A percentile compares a stretch with the other conserved stretches of the same genome.
These are phyloP conservation scores for Triops cancriformis DNA, from an alignment of 1,140 invertebrate genomes.

Conservation along the genomic window DNA sequence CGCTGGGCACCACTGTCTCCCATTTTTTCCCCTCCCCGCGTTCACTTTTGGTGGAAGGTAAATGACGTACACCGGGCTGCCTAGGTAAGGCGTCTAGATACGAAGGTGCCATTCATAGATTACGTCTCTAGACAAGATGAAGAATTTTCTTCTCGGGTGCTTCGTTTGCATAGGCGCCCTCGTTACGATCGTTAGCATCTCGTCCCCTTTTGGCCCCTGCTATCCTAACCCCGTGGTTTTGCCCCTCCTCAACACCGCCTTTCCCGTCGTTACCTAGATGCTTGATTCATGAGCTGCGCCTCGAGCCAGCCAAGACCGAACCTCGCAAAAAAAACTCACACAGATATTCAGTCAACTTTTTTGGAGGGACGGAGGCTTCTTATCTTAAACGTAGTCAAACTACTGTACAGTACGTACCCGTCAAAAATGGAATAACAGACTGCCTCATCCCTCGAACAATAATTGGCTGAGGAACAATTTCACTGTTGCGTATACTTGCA, in stretches of 20 bases:
- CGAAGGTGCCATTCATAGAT: conserved; percentile 4
- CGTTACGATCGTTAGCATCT: conserved; percentile 5
- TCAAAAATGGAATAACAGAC: no score
- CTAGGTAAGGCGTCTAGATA: not conserved
- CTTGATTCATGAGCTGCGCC: conserved; percentile 7
- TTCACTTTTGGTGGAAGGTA: no score
- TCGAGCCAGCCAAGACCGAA: not conserved
- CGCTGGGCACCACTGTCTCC: no score
- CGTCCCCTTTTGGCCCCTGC: conserved; percentile 11
- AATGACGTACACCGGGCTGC: no score
- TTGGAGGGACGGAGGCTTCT: no score
- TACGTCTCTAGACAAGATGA: conserved; percentile 1
- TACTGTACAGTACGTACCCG: no score
- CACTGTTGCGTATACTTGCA: no score
- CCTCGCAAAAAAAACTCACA: not conserved
- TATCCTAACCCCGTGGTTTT: conserved; percentile 13
- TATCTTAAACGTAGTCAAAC: no score
- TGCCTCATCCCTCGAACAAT: no score
- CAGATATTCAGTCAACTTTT: not conserved
- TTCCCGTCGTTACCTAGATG: not conserved
- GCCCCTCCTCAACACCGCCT: conserved; percentile 11
- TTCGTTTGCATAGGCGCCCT: conserved; percentile 7
- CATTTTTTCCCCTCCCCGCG: no score
- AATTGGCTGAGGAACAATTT: no score
- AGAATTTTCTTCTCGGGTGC: not conserved